Conservation (phyloP, 2,113 vertebrate species). For the Caranx melampygus region DNA sequence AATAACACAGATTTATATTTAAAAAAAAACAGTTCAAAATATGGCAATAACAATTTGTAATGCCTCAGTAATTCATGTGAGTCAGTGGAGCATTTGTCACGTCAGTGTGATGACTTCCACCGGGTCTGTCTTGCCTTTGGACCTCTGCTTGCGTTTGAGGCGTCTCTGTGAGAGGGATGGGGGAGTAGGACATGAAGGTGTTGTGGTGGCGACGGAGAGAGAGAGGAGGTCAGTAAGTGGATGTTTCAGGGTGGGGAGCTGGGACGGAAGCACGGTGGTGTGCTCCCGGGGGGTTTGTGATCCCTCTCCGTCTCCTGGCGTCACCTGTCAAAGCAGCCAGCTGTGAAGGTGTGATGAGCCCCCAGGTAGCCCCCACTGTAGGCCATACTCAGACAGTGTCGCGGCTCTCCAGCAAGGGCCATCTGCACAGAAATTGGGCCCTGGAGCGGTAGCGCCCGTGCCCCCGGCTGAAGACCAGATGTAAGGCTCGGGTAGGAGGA, state of each 20-base stretch:
- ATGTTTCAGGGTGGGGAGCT: conserved; percentile 54
- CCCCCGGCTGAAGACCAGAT: conserved; percentile 70
- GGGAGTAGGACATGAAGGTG: conserved; percentile 46
- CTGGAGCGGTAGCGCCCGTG: conserved; percentile 81
- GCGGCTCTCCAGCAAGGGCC: conserved; percentile 83
- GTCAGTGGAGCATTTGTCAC: conserved; percentile 63
- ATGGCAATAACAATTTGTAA: conserved; percentile 23
- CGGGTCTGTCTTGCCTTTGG: conserved; percentile 70
- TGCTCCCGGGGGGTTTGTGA: conserved; percentile 54
- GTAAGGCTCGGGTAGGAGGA: conserved; percentile 79
- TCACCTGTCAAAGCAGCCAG: conserved; percentile 89
- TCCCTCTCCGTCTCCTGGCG: conserved; percentile 85
- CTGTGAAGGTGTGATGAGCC: conserved; percentile 78
- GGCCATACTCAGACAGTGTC: conserved; percentile 82
- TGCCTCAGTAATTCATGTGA: conserved; percentile 33
- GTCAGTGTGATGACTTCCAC: conserved; percentile 81
- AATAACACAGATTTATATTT: conserved; percentile 39
- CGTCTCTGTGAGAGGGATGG: conserved; percentile 65
- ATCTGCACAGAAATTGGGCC: conserved; percentile 86
- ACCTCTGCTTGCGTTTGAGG: conserved; percentile 80
- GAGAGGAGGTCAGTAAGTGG: conserved; percentile 69
- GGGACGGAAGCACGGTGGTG: conserved; percentile 56
- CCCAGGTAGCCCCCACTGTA: conserved; percentile 86
- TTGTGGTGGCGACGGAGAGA: conserved; percentile 75
- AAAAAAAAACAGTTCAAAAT: conserved; percentile 39